A percentile compares a stretch with the other conserved stretches of the same genome.
Evolutionary conservation across 2,113 vertebrate genomes (phyloP).

Genomic region (Rattus rattus): DNA sequence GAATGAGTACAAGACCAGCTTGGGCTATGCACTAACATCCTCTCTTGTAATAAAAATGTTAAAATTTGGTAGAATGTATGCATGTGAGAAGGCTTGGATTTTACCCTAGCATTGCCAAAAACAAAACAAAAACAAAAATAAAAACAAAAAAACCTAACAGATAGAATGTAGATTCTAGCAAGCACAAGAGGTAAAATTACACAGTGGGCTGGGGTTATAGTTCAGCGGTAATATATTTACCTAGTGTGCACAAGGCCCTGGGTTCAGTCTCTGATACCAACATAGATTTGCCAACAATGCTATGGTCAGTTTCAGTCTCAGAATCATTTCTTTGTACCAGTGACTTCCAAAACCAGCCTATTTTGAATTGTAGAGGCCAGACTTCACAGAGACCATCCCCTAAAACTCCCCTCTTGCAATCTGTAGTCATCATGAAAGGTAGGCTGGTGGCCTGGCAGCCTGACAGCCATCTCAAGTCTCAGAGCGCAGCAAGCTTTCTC

Average conservation of each 20-base stretch:
- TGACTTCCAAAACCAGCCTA: slow-evolving; percentile 71
- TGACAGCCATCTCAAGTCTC: slow-evolving; percentile 60
- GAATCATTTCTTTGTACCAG: slow-evolving; percentile 71
- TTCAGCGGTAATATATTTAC: not conserved
- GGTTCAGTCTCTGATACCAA: not conserved
- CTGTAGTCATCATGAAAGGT: slow-evolving; percentile 14
- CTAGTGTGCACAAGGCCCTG: not conserved
- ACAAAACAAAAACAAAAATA: too few species aligned
- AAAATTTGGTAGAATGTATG: not conserved
- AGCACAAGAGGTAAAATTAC: not conserved
- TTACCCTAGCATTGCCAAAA: not conserved
- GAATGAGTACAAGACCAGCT: not conserved
- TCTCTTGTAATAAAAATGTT: not conserved
- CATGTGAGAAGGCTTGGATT: not conserved
- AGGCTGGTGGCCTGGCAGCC: slow-evolving; percentile 55
- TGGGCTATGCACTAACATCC: not conserved
- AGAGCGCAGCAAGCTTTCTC: slow-evolving; percentile 51
- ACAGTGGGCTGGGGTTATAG: not conserved
- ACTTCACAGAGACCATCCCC: not conserved
- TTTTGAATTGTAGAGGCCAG: slow-evolving; percentile 60
- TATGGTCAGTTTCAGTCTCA: slow-evolving; percentile 58
- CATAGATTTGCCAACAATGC: slow-evolving; percentile 62
- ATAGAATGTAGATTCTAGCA: not conserved
- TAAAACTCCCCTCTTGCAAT: not conserved
- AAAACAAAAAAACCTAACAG: not conserved